phyloP scores from a whole-genome alignment of 2,797 vertebrate species.

The Phrynocephalus forsythii region DNA sequence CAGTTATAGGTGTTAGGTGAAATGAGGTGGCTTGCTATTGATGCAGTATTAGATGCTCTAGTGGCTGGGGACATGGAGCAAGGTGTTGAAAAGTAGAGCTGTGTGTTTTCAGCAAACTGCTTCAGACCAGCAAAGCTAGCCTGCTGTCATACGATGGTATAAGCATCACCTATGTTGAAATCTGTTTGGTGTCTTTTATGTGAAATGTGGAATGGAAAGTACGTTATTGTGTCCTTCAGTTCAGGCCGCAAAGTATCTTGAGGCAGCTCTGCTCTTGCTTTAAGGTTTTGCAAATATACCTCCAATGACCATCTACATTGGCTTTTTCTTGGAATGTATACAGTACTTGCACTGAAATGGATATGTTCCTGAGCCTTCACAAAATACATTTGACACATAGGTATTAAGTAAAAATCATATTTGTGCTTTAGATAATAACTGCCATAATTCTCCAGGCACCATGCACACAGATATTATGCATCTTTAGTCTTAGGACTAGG shows the following conservation, averaged over 20 bases:
- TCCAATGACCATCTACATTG: background rate
- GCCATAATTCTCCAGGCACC: background rate
- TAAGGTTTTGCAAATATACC: background rate
- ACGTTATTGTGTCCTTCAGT: background rate
- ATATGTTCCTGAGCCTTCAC: background rate
- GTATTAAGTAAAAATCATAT: background rate
- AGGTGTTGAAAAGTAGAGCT: background rate
- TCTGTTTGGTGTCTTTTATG: no score
- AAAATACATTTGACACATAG: background rate
- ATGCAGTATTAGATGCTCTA: background rate
- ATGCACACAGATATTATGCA: no score
- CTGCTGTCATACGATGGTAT: background rate
- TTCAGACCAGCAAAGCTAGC: no score
- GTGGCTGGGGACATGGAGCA: background rate
- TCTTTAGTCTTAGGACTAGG: background rate
- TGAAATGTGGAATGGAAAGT: no score
- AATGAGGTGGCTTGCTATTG: background rate
- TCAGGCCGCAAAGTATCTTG: background rate
- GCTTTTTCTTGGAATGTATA: background rate
- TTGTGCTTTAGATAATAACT: no score
- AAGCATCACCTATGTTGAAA: no score
- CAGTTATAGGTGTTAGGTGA: background rate
- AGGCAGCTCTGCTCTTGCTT: background rate
- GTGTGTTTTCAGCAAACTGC: background rate
- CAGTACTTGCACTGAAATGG: background rate